These are phyloP conservation scores for Protonemura montana DNA, from an alignment of 2,888 invertebrate species.

Conservation along the genomic window DNA sequence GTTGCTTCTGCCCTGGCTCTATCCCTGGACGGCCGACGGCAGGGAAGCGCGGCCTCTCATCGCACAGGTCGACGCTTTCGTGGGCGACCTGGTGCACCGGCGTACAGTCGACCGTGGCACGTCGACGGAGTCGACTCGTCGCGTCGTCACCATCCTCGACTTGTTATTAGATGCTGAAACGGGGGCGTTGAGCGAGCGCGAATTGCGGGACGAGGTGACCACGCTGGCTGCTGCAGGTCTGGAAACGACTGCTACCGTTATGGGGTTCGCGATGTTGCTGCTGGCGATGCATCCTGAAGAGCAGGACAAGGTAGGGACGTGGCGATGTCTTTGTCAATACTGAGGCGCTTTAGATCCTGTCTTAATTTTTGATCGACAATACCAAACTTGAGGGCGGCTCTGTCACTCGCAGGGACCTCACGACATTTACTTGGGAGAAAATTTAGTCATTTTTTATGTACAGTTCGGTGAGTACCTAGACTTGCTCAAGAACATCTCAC, in stretches of 20 bases:
- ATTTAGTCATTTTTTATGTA: too few relatives aligned
- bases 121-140: neutral
- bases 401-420: too few relatives aligned
- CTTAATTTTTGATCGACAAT: too few relatives aligned
- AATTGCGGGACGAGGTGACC: constrained; percentile 34
- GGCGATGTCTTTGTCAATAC: too few relatives aligned
- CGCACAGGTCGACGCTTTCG: neutral
- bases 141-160: constrained; percentile 20
- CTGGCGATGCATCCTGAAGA: constrained; percentile 27
- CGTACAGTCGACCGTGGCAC: neutral
- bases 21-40: constrained; percentile 16
- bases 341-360: too few relatives aligned
- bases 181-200: neutral
- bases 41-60: constrained; percentile 1
- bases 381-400: too few relatives aligned
- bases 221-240: constrained; percentile 25
- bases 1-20: constrained; percentile 13
- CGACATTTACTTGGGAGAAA: too few relatives aligned
- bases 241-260: constrained; percentile 34
- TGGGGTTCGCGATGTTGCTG: constrained; percentile 30
- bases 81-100: neutral
- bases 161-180: neutral
- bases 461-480: too few relatives aligned
- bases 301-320: constrained; percentile 14
- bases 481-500: too few relatives aligned